phyloP scores from a whole-genome alignment of 2,797 vertebrate genomes.

The Trematomus bernacchii region DNA sequence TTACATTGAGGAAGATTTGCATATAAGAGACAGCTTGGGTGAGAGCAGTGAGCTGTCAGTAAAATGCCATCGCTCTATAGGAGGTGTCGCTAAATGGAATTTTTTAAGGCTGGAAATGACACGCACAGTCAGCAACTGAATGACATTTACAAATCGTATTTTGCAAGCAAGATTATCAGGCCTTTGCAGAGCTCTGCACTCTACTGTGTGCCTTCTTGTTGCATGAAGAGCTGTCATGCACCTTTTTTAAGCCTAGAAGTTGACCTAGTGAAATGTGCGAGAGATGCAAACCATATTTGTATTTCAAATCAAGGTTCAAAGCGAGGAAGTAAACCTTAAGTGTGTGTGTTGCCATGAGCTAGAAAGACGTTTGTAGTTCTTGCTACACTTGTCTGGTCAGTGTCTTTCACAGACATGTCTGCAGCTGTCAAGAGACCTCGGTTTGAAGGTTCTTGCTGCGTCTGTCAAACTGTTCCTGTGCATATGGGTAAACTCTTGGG shows the following conservation, averaged over 20 bases:
- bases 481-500: conserved; percentile 16
- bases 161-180: conserved; percentile 47
- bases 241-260: background rate
- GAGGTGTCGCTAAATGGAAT: conserved; percentile 47
- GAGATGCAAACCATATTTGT: background rate
- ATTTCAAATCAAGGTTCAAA: background rate
- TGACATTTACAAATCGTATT: conserved; percentile 51
- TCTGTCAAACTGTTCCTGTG: conserved; percentile 46
- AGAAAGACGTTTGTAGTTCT: conserved; percentile 33
- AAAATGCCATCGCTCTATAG: conserved; percentile 61
- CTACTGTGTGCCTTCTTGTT: conserved; percentile 13
- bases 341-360: conserved; percentile 14
- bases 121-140: conserved; percentile 53
- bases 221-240: conserved; percentile 7
- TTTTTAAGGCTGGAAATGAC: conserved; percentile 48
- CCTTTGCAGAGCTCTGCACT: conserved; percentile 38
- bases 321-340: background rate
- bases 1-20: background rate
- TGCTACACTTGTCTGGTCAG: conserved; percentile 40
- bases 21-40: conserved; percentile 9
- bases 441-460: conserved; percentile 48
- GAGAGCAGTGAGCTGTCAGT: conserved; percentile 43
- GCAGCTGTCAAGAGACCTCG: conserved; percentile 62
- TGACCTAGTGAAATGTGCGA: background rate
- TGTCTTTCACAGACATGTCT: conserved; percentile 51